phyloP scores from a whole-genome alignment of 2,888 invertebrate genomes.

The Hipparchia semele region DNA sequence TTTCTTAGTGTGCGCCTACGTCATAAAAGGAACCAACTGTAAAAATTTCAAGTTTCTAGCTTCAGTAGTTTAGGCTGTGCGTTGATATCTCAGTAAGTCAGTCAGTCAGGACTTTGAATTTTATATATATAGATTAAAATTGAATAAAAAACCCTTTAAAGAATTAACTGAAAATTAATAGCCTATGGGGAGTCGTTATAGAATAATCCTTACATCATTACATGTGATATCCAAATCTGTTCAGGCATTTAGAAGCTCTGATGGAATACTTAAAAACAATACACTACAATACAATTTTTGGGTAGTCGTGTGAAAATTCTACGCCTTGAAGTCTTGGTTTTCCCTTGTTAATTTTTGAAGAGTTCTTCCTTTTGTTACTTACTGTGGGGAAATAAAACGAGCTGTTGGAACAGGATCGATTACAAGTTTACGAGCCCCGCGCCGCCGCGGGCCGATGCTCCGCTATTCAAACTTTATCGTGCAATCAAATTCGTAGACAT shows the following conservation, averaged over 20 bases:
- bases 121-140: too few relatives aligned
- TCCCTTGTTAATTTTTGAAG: neutral
- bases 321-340: neutral
- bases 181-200: too few relatives aligned
- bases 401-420: slow-evolving; percentile 25
- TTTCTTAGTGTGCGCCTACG: too few relatives aligned
- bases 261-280: neutral
- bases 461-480: slow-evolving; percentile 38
- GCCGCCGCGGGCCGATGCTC: slow-evolving; percentile 23
- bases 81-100: too few relatives aligned
- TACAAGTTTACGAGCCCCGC: slow-evolving; percentile 27
- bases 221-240: neutral
- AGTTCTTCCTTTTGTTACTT: neutral
- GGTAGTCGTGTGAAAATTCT: neutral
- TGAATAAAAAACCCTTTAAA: neutral
- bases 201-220: too few relatives aligned
- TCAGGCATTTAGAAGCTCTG: neutral
- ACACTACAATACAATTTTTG: too few relatives aligned
- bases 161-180: too few relatives aligned
- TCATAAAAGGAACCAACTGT: too few relatives aligned
- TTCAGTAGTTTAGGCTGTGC: too few relatives aligned
- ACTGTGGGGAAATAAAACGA: slow-evolving; percentile 6
- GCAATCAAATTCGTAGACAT: slow-evolving; percentile 35
- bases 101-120: too few relatives aligned
- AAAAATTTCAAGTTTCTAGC: too few relatives aligned